Base-by-base conservation (phyloP, 2,797 vertebrate genomes). In the Mormyrus hasselquistii region DNA sequence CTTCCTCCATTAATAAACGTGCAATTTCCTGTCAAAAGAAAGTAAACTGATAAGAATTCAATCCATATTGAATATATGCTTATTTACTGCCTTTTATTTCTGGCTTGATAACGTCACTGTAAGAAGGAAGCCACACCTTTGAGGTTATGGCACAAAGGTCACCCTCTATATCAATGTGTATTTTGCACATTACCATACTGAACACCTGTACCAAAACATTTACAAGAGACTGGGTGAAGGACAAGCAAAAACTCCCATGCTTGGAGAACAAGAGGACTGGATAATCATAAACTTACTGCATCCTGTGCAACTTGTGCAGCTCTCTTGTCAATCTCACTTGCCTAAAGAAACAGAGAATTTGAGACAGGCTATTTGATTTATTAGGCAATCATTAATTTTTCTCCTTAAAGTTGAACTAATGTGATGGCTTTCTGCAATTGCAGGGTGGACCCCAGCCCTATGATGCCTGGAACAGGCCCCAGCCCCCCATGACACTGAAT, bases 301-400 rank as follows among this genome's bases (percentile, higher is more conserved):
- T 99, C 98, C 91, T 99, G 97, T 1, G 98, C 98, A 90, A 99
- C 95, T 89, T 99, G 98, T 86, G 97, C 98, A 53, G 97, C 97
- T 91, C 96, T 96, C 90, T 95, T 92, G 87, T 98, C 97, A 76
- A 94, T 92, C 41, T 97, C 95, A 12, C 95, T 97, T 25, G 97
- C 97, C 98, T 99, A 88, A 0, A 5, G 86, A 47, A 59, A 7
- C 1, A 87, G 29, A 1, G 10, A 34, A 73, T 69, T 34, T 73
- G 25, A 73, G 29, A 34, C 65, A 73, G 29, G 4, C 65, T 73
- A 62, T 73, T 73, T 38, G 12, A 73, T 38, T 73, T 14, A 34
- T 34, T 73, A 38, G 12, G 10, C 29, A 73, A 25, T 34, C 55
- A 22, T 59, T 14, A 29, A 0, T 65, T 65, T 65, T 29, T 34